Percentiles rank a stretch among this genome's conserved stretches.
Evolutionary conservation across 2,797 vertebrate genomes (phyloP).

Genomic region (Sebastes miniatus): DNA sequence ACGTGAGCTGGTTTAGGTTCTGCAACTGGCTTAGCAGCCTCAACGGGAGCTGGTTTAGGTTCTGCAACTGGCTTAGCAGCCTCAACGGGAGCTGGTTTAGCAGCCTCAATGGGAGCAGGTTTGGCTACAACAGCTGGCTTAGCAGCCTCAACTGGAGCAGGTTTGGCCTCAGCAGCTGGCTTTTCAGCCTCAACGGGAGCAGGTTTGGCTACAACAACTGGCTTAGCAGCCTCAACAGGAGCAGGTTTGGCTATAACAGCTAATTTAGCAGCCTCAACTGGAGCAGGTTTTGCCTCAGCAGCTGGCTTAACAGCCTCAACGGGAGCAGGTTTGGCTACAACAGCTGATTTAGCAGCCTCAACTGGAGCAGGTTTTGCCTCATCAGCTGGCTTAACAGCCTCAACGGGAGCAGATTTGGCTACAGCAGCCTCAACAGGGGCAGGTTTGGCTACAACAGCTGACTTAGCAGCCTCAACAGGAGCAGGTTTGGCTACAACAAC

Average conservation of each 20-base stretch:
- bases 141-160: not conserved
- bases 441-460: not conserved
- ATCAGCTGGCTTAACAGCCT: not conserved
- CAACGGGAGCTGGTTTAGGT: not conserved
- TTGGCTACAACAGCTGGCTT: no score
- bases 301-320: not conserved
- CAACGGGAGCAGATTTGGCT: not conserved
- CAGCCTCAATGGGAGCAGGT: not conserved
- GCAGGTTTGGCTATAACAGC: not conserved
- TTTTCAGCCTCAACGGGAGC: no score
- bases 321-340: accelerated
- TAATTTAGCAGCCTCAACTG: not conserved
- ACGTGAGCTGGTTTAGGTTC: not conserved
- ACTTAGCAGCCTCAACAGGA: not conserved
- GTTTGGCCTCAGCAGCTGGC: not conserved
- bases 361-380: not conserved
- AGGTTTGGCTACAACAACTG: not conserved
- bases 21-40: not conserved
- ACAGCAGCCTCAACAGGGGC: not conserved
- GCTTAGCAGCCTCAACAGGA: not conserved
- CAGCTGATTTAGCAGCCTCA: no score
- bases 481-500: not conserved
- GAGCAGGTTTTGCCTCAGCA: not conserved
- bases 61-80: not conserved
- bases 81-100: not conserved